Base-by-base conservation (phyloP, 1,140 invertebrate genomes). In the Nomia melanderi region DNA sequence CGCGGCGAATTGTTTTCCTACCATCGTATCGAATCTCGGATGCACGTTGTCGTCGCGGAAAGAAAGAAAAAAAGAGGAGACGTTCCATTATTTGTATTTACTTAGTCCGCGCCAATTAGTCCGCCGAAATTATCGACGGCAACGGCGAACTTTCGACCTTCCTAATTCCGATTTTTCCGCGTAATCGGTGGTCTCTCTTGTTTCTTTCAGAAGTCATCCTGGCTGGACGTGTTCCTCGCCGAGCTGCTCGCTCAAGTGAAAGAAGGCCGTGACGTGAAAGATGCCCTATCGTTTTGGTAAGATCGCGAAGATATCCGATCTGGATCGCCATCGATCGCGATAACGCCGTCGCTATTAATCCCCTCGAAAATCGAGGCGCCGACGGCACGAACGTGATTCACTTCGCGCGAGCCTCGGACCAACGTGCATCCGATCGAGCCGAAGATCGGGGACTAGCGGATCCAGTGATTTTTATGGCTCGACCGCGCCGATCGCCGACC, bases 211-310 rank as follows among this genome's bases (percentile, higher is more conserved):
- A 95, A 94, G 93, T 94, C 93, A 53, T 93, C 92, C 50, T 95
- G 94, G 94, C 88, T 95, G 77, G 94, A 95, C 88, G 87, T 94
- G 81, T 95, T 95, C 88, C 89, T 95, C 57, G 94, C 94, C 27
- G 94, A 95, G 89, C 93, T 95, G 75, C 89, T 95, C 23, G 91
- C 93, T 25, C 92, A 93, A 71, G 86, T 94, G 60, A 93, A 94
- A 84, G 93, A 95, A 77, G 94, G 94, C 39, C 91, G 91, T 71
- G 92, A 94, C 85, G 88, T 93, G 25, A 93, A 94, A 84, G 93
- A 94, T 77, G 91, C 94, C 74, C 91, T 94, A 77, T 93, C 93
- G 70, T 94, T 94, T 89, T 94, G 94, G 94, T 94, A 89, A 93
- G 91, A 80, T 81, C 41, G 39, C 44, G 47, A 1, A 12, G 1